Evolutionary conservation across 1,140 invertebrate genomes (phyloP), one percentile per base, ranked within the genome.

Genomic region (Drosophila nigromelanica): DNA sequence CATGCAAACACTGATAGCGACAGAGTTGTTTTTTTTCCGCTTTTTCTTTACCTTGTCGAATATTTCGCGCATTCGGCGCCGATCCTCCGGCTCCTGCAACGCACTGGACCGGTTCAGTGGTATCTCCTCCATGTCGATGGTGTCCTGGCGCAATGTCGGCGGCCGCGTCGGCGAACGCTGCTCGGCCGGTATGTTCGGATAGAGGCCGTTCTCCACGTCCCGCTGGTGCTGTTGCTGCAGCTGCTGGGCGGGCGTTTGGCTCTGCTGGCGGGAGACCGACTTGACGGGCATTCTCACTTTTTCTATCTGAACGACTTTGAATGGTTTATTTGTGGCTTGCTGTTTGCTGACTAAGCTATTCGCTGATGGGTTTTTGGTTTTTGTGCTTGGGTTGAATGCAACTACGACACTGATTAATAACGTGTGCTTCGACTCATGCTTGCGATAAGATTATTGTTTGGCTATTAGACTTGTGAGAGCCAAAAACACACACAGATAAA

Each of bases 91-190:
- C 45, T 92, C 91, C 24, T 71, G 74, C 35, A 45, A 60, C 24
- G 69, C 27, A 43, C 64, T 72, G 5, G 54, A 39, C 35, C 79
- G 87, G 42, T 91, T 90, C 1, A 92, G 62, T 0, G 90, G 90
- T 54, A 91, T 90, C 51, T 87, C 85, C 47, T 91, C 90, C 89
- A 91, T 89, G 39, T 91, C 90, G 5, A 91, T 76, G 35, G 87
- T 90, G 51, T 90, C 87, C 72, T 91, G 90, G 0, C 90, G 87
- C 68, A 83, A 48, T 10, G 89, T 83, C 14, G 73, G 86, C 11
- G 89, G 89, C 2, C 73, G 70, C 1, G 73, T 60, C 6, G 80
- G 80, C 11, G 80, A 75, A 8, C 76, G 69, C 3, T 78, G 80
- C 52, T 90, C 89, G 7, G 66, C 15, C 35, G 87, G 86, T 64